Base-by-base conservation (phyloP, 2,113 vertebrate genomes). In the Bostrychus sinensis region DNA sequence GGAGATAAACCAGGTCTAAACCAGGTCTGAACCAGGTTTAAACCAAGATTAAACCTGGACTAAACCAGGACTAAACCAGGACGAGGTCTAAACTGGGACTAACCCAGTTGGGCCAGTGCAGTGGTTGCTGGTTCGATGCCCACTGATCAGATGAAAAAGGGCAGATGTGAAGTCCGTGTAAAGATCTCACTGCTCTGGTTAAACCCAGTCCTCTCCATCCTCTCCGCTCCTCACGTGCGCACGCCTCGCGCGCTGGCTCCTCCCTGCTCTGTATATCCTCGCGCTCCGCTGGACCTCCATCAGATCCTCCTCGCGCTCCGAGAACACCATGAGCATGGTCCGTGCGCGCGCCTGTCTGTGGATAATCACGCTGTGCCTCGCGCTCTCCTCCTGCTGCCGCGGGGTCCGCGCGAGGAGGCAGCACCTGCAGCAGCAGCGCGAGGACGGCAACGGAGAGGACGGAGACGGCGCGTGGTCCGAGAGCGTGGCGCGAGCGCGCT, bases 401-500 rank as follows among this genome's bases (percentile, higher is more conserved):
- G 64, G 80, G 1, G 75, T 77, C 7, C 45, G 65, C 16, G 83
- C 82, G 46, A 83, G 89, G 50, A 92, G 86, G 62, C 90, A 71
- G 30, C 66, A 0, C 25, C 16, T 13, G 0, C 45, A 54, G 1
- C 0, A 0, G 17, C 26, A 10, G 11, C 37, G 9, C 8, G 43
- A 12, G 41, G 53, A 30, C 13, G 34, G 12, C 5, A 87, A 87
- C 72, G 92, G 93, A 38, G 89, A 91, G 16, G 63, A 62, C 6
- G 89, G 87, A 70, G 94, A 93, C 3, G 92, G 92, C 61, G 78
- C 85, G 39, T 78, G 78, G 83, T 85, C 86, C 62, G 81, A 83
- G 62, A 89, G 90, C 28, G 77, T 94, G 11, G 90, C 80, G 75
- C 80, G 90, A 60, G 94, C 94, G 60, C 88, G 94, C 85, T 97